These are phyloP conservation scores for Masticophis lateralis DNA, from an alignment of 2,797 vertebrate species.

Conservation along the genomic window DNA sequence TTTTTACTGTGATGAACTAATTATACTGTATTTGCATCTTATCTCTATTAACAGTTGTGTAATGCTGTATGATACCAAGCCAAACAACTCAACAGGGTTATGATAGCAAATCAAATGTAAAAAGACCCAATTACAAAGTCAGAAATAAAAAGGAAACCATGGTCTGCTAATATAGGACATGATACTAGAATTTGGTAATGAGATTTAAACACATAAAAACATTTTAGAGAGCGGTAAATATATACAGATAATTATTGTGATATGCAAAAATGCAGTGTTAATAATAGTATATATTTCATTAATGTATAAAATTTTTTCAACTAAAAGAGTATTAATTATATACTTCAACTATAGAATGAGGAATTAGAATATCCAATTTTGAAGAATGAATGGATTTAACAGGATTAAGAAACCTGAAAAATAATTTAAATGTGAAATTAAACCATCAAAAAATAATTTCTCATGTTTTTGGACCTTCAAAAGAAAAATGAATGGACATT, in stretches of 20 bases:
- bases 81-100: slow-evolving; percentile 40
- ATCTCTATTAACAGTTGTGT: slow-evolving; percentile 45
- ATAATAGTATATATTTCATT: neutral
- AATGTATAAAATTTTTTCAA: neutral
- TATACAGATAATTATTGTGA: neutral
- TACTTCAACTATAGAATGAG: neutral
- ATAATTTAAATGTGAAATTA: neutral
- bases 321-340: neutral
- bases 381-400: neutral
- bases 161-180: neutral
- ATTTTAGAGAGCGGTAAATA: neutral
- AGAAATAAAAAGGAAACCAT: slow-evolving; percentile 36
- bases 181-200: slow-evolving; percentile 22
- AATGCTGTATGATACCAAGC: slow-evolving; percentile 42
- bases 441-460: neutral
- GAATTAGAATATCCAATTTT: neutral
- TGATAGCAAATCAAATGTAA: slow-evolving; percentile 33
- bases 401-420: neutral
- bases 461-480: neutral
- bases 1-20: slow-evolving; percentile 54
- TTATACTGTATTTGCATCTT: slow-evolving; percentile 37
- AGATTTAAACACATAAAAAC: neutral
- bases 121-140: slow-evolving; percentile 11
- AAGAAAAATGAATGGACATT: neutral
- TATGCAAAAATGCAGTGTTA: neutral